Base-by-base conservation (phyloP, 2,888 invertebrate species). In the Zonitis immaculata region DNA sequence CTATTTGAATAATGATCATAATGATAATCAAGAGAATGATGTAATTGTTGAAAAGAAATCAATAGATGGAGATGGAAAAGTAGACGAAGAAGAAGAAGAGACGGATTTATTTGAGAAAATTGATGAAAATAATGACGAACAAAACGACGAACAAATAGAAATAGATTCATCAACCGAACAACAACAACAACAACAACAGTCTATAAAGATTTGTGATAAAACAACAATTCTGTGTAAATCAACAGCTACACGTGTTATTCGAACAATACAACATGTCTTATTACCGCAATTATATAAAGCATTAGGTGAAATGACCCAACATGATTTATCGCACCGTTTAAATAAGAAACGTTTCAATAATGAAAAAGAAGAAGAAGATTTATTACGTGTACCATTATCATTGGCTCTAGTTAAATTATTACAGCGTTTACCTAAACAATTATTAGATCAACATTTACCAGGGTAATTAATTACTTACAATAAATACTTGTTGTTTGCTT, bases 351-450 rank as follows among this genome's bases (percentile, higher is more conserved):
- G 81, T 27, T 80, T 80, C 1, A 81, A 84, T 18, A 74, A 80
- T 7, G 87, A 87, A 64, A 84, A 88, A n/a, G 95, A 97, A 70
- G 88, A 91, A 66, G 91, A 95, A 59, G 95, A 97, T 68, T 85
- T 95, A 64, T 78, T 91, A 58, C 81, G 93, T 44, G 90, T 97
- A 6, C 97, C 98, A 0, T 87, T 99, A 54, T 95, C 95, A 0
- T 76, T 97, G 49, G 95, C 98, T 1, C 82, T 95, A 49, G 91
- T 97, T 0, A 96, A 96, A 73, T 75, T 98, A 16, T 76, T 99
- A 59, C 92, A 95, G 69, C 86, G 88, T 63, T 77, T 98, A 44
- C 96, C 97, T 0, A 80, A 84, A 47, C 82, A 82, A 55, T 78
- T 91, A 53, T 73, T 96, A 48, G 84, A 88, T 35, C 77, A 82